Conservation (phyloP, 2,888 invertebrate species). For the Drosophila cognata region DNA sequence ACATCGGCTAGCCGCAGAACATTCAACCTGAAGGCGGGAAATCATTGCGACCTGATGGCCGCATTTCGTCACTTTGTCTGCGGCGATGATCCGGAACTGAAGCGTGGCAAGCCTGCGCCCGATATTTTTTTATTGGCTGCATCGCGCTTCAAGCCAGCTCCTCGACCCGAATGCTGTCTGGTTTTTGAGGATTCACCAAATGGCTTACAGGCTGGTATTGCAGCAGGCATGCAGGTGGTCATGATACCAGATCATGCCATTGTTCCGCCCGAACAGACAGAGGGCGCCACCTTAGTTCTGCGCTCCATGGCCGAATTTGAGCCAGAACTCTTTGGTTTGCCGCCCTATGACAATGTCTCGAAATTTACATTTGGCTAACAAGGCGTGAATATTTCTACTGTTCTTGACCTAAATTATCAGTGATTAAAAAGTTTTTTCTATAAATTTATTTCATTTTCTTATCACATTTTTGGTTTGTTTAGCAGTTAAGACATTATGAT, state of each 20-base stretch:
- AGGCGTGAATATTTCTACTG: not conserved
- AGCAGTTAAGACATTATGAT: not conserved
- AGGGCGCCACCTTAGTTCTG: slow-evolving; percentile 89
- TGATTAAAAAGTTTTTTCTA: not conserved
- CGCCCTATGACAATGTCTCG: slow-evolving; percentile 79
- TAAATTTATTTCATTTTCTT: not conserved
- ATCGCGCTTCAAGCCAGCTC: slow-evolving; percentile 88
- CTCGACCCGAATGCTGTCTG: slow-evolving; percentile 89
- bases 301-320: slow-evolving; percentile 90
- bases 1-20: slow-evolving; percentile 91
- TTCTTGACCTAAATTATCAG: not conserved
- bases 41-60: slow-evolving; percentile 87
- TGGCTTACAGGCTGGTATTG: slow-evolving; percentile 91
- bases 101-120: slow-evolving; percentile 93
- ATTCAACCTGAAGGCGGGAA: slow-evolving; percentile 88
- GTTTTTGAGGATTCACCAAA: slow-evolving; percentile 96
- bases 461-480: slow-evolving; percentile 77
- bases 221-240: slow-evolving; percentile 93
- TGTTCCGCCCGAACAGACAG: slow-evolving; percentile 84
- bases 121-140: slow-evolving; percentile 93
- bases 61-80: slow-evolving; percentile 90
- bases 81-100: slow-evolving; percentile 92
- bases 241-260: slow-evolving; percentile 91
- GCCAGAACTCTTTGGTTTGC: slow-evolving; percentile 93
- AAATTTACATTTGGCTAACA: slow-evolving; percentile 57